A percentile compares a stretch with the other conserved stretches of the same genome.
phyloP scores from a whole-genome alignment of 2,797 vertebrate genomes.

The Gallinago solitaria region DNA sequence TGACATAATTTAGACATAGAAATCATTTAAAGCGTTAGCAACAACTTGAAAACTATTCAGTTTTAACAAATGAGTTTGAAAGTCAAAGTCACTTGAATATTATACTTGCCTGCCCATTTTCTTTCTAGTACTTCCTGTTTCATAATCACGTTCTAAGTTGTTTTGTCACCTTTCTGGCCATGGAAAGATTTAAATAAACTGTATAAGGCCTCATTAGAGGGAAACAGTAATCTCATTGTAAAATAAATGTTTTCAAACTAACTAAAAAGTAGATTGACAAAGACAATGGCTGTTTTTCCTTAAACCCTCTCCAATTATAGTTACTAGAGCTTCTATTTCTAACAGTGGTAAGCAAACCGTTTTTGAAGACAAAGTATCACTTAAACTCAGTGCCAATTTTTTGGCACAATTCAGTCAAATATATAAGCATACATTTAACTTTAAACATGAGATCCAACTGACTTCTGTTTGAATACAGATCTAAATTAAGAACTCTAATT shows the following conservation, averaged over 20 bases:
- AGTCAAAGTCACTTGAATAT: neutral
- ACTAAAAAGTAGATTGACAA: neutral
- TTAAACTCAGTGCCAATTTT: neutral
- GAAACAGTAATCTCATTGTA: neutral
- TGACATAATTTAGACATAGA: neutral
- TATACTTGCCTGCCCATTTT: neutral
- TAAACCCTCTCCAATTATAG: neutral
- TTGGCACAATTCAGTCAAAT: neutral
- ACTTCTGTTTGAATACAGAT: neutral
- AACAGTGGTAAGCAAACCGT: neutral
- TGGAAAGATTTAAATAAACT: neutral
- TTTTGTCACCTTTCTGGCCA: neutral
- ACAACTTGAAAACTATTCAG: neutral
- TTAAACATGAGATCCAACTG: neutral
- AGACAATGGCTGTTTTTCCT: neutral
- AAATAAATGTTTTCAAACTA: neutral
- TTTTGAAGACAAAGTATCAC: neutral
- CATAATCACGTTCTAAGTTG: neutral
- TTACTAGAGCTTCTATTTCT: neutral
- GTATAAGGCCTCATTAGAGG: neutral
- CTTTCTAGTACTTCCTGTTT: neutral
- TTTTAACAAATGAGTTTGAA: neutral
- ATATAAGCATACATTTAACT: neutral
- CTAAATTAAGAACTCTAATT: neutral
- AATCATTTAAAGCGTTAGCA: neutral